A percentile compares a stretch with the other conserved stretches of the same genome.
These are phyloP conservation scores for Hesperophylax magnus DNA, from an alignment of 1,140 invertebrate species.

Conservation along the genomic window DNA sequence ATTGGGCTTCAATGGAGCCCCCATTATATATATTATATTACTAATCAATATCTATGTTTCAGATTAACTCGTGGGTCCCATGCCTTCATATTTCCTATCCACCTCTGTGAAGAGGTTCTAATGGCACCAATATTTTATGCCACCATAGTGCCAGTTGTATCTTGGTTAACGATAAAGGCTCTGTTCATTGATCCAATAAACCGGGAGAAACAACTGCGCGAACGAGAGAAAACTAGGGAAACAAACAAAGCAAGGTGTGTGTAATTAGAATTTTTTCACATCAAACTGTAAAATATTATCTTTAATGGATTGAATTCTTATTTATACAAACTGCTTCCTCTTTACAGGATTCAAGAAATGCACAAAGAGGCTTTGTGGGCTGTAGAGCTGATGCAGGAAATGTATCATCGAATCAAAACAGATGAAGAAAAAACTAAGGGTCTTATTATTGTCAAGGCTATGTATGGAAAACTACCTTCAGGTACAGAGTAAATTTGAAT, in stretches of 20 bases:
- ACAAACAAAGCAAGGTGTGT: slow-evolving; percentile 53
- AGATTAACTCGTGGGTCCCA: slow-evolving; percentile 91
- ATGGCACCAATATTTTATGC: slow-evolving; percentile 94
- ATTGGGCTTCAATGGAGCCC: too few species aligned
- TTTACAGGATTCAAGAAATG: slow-evolving; percentile 80
- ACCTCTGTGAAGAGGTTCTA: slow-evolving; percentile 90
- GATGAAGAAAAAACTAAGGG: slow-evolving; percentile 87
- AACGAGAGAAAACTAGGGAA: slow-evolving; percentile 71
- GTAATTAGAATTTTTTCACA: neutral
- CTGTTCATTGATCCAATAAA: slow-evolving; percentile 90
- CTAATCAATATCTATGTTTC: slow-evolving; percentile 28
- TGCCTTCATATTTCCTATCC: slow-evolving; percentile 90
- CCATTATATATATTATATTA: too few species aligned
- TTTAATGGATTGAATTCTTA: neutral
- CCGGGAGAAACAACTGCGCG: slow-evolving; percentile 81
- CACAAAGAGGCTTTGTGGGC: slow-evolving; percentile 87
- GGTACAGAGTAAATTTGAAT: slow-evolving; percentile 59
- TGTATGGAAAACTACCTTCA: slow-evolving; percentile 81
- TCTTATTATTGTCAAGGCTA: slow-evolving; percentile 88
- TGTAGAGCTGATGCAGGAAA: slow-evolving; percentile 89
- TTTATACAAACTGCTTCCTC: neutral
- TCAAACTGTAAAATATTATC: neutral
- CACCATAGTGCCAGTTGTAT: slow-evolving; percentile 86
- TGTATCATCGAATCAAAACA: slow-evolving; percentile 80
- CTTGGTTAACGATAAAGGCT: slow-evolving; percentile 87